A percentile compares a stretch with the other conserved stretches of the same genome.
Evolutionary conservation across 30 jellyfish, hydroid and myxozoan genomes (phyloP).

Genomic region (Pelagia noctiluca): DNA sequence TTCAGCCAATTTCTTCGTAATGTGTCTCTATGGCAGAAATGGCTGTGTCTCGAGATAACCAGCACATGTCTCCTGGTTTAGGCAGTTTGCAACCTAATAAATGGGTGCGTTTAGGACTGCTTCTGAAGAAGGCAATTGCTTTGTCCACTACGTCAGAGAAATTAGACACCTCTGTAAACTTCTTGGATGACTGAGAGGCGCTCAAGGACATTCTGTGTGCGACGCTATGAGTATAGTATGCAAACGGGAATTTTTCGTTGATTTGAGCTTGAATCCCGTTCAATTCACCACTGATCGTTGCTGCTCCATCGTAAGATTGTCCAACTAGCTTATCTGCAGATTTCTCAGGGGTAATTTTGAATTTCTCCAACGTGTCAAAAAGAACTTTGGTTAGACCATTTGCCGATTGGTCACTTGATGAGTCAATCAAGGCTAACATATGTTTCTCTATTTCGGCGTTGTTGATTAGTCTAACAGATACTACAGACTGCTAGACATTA

Average conservation of each 20-base stretch:
- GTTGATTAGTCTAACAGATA: slow-evolving; percentile 12
- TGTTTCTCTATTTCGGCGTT: slow-evolving; percentile 39
- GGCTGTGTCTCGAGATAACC: no score
- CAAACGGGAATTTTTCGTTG: not conserved
- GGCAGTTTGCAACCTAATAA: no score
- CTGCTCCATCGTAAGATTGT: no score
- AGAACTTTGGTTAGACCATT: no score
- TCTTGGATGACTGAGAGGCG: no score
- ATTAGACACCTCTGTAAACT: not conserved
- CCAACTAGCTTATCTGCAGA: not conserved
- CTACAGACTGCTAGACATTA: slow-evolving; percentile 30
- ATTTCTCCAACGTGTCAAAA: not conserved
- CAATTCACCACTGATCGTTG: no score
- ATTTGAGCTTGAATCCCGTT: not conserved
- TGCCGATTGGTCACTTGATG: no score
- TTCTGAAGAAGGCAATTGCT: no score
- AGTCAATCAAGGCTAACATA: no score
- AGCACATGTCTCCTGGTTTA: slow-evolving; percentile 53
- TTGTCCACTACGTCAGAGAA: not conserved
- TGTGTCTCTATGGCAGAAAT: not conserved
- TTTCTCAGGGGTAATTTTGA: not conserved
- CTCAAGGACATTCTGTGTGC: no score
- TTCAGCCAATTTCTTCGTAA: not conserved
- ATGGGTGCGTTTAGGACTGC: no score
- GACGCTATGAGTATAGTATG: not conserved